Evolutionary conservation across 2,113 vertebrate species (phyloP).

Genomic region (Marmota flaviventris): DNA sequence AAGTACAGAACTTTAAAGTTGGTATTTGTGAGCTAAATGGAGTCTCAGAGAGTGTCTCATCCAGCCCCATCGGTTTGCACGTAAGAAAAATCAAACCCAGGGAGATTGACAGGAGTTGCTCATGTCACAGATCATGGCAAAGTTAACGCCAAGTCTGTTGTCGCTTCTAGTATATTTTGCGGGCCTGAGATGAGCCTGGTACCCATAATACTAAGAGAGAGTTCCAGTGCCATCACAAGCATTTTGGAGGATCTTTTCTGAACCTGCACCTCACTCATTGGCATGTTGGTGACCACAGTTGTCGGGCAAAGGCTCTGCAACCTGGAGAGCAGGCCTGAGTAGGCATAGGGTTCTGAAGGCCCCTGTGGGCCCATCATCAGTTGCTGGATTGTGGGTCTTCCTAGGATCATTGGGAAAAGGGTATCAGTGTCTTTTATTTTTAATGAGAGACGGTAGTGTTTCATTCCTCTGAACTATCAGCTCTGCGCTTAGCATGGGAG

Average conservation of each 20-base stretch:
- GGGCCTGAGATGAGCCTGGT: neutral
- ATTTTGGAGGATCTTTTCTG: slow-evolving; percentile 3
- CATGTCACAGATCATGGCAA: neutral
- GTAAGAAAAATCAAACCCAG: neutral
- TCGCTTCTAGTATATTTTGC: neutral
- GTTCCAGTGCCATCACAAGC: neutral
- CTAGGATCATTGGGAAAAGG: neutral
- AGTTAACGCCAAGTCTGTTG: neutral
- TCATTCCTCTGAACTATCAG: neutral
- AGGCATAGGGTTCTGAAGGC: neutral
- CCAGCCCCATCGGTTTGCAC: neutral
- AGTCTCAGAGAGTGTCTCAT: neutral
- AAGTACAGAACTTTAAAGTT: neutral
- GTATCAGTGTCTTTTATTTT: neutral
- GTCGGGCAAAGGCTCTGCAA: neutral
- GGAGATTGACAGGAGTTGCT: neutral
- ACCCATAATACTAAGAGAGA: neutral
- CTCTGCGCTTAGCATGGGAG: neutral
- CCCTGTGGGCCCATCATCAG: neutral
- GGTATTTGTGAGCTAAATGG: neutral
- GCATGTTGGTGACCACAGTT: neutral
- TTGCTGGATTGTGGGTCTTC: neutral
- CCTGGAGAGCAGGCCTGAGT: neutral
- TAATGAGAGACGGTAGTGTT: neutral
- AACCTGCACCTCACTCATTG: neutral